Evolutionary conservation across 2,797 vertebrate genomes (phyloP).

Genomic region (Dromococcyx pavoninus): DNA sequence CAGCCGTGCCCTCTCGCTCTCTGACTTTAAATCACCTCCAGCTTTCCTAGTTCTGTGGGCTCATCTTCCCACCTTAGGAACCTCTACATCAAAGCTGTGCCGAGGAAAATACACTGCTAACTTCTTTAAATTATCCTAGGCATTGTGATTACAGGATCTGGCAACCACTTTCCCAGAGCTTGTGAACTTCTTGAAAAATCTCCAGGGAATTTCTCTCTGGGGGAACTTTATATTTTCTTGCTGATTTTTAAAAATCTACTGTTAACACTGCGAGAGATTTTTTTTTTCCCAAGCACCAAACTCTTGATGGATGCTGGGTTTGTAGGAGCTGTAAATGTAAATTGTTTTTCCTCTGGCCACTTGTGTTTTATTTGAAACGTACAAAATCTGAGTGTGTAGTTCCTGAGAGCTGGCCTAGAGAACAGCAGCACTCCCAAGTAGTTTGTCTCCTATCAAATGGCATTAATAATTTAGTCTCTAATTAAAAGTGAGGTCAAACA

Average conservation of each 20-base stretch:
- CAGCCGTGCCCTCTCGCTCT: neutral
- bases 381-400: conserved; percentile 72
- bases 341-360: conserved; percentile 72
- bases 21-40: conserved; percentile 36
- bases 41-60: neutral
- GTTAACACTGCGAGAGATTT: neutral
- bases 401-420: conserved; percentile 70
- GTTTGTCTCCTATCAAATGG: conserved; percentile 77
- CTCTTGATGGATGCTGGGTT: conserved; percentile 64
- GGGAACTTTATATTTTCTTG: conserved; percentile 54
- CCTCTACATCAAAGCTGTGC: conserved; percentile 36
- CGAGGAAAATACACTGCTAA: neutral
- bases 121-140: neutral
- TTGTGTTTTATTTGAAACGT: conserved; percentile 75
- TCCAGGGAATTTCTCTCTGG: conserved; percentile 51
- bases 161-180: conserved; percentile 59
- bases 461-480: conserved; percentile 88
- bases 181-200: conserved; percentile 45
- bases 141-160: conserved; percentile 3
- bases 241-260: conserved; percentile 29
- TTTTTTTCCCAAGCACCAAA: conserved; percentile 6
- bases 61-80: conserved; percentile 18
- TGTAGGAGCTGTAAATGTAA: conserved; percentile 65
- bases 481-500: conserved; percentile 88
- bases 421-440: conserved; percentile 68